Conservation (phyloP, 2,888 invertebrate species). For the Dynastes hyllus region DNA sequence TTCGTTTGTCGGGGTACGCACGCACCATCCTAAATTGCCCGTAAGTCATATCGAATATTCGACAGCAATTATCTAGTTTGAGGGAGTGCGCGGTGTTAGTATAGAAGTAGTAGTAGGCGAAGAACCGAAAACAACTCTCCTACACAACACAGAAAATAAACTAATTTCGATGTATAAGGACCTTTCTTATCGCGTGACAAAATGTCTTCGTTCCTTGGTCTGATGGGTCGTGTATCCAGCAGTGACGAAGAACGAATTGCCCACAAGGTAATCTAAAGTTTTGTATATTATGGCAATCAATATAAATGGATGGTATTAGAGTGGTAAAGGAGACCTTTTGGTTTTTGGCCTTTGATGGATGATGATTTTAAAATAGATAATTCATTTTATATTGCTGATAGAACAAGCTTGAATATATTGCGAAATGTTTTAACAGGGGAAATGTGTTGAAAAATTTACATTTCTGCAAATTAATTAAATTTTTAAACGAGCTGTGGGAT, state of each 20-base stretch:
- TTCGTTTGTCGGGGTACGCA: slow-evolving; percentile 29
- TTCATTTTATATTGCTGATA: background rate
- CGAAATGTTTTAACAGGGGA: too few species aligned
- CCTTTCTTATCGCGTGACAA: slow-evolving; percentile 51
- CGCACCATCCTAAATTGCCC: slow-evolving; percentile 48
- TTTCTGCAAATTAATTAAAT: too few species aligned
- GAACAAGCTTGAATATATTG: background rate
- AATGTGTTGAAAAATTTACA: too few species aligned
- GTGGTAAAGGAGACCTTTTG: background rate
- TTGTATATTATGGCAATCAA: slow-evolving; percentile 46
- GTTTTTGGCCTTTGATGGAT: background rate
- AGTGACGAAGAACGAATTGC: background rate
- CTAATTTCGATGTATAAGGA: slow-evolving; percentile 47
- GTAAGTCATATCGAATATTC: slow-evolving; percentile 46
- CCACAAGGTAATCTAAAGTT: slow-evolving; percentile 43
- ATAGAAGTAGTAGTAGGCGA: slow-evolving; percentile 17
- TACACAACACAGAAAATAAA: slow-evolving; percentile 36
- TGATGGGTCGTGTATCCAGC: slow-evolving; percentile 2
- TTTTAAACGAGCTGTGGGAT: too few species aligned
- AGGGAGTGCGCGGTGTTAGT: slow-evolving; percentile 22
- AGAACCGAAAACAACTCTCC: slow-evolving; percentile 35
- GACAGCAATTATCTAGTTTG: slow-evolving; percentile 41
- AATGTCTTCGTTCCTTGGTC: slow-evolving; percentile 7
- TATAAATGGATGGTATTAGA: slow-evolving; percentile 43
- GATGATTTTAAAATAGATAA: slow-evolving; percentile 29